These are phyloP conservation scores for Saguinus imperator DNA, from an alignment of 2,113 vertebrate species.

Conservation along the genomic window DNA sequence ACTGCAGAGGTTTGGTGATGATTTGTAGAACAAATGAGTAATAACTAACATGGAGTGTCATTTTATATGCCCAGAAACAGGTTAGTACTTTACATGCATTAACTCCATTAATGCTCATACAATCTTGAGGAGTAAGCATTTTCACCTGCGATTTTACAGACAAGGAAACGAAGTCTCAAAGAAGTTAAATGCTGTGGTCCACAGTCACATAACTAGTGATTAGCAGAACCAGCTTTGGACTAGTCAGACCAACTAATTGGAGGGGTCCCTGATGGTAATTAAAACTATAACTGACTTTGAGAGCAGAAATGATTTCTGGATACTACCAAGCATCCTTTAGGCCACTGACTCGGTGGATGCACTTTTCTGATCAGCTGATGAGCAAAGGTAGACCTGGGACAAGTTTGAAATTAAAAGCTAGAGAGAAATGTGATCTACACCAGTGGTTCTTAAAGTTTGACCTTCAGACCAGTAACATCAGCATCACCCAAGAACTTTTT, in stretches of 20 bases:
- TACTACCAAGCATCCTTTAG: not conserved
- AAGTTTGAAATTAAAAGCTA: not conserved
- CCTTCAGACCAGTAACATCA: not conserved
- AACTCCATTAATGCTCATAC: not conserved
- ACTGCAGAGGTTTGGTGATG: not conserved
- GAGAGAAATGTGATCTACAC: not conserved
- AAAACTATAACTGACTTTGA: not conserved
- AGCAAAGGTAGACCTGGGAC: not conserved
- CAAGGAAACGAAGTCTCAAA: not conserved
- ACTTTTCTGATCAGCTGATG: not conserved
- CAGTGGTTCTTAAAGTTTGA: not conserved
- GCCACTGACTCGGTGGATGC: not conserved
- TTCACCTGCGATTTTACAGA: not conserved
- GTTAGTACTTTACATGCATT: not conserved
- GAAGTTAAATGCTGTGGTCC: not conserved
- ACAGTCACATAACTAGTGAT: not conserved
- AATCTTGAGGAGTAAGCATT: not conserved
- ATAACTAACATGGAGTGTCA: not conserved
- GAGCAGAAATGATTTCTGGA: not conserved
- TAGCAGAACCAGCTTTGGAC: not conserved
- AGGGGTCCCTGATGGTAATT: not conserved
- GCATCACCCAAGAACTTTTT: not conserved
- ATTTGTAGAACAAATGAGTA: conserved; percentile 29
- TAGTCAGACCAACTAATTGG: not conserved
- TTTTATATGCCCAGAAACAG: not conserved